Evolutionary conservation across 2,888 invertebrate genomes (phyloP).

Genomic region (Rhopalosiphum nymphaeae): DNA sequence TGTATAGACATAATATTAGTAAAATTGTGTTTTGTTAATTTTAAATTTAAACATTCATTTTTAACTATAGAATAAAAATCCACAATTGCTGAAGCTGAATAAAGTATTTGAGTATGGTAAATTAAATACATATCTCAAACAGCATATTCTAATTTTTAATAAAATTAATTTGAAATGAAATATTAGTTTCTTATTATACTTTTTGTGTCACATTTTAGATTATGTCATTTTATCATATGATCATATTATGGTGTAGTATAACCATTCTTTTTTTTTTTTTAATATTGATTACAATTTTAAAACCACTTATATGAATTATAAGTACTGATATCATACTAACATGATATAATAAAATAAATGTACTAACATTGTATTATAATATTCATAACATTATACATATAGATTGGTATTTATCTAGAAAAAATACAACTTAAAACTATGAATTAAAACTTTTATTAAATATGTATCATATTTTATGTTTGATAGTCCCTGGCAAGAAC

Average conservation of each 20-base stretch:
- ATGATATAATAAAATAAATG: not conserved
- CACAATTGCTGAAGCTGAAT: not conserved
- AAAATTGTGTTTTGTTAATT: not conserved
- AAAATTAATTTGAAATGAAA: not conserved
- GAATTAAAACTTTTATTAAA: not conserved
- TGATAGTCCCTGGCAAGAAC: constrained; percentile 68
- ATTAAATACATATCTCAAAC: not conserved
- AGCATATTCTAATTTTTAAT: not conserved
- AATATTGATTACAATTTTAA: not conserved
- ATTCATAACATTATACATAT: not conserved
- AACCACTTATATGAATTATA: not conserved
- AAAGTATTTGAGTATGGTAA: not conserved
- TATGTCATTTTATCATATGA: not conserved
- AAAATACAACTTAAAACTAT: not conserved
- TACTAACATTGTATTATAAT: not conserved
- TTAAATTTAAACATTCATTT: not conserved
- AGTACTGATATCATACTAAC: not conserved
- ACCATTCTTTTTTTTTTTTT: not conserved
- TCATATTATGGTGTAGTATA: not conserved
- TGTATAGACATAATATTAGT: not conserved
- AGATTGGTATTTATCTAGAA: not conserved
- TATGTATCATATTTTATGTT: not conserved
- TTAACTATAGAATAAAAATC: not conserved
- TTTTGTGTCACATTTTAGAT: not conserved
- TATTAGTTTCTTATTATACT: not conserved